Percentiles rank a stretch among this genome's conserved stretches.
These are phyloP conservation scores for Pammene aurita DNA, from an alignment of 2,888 invertebrate genomes.

Conservation along the genomic window DNA sequence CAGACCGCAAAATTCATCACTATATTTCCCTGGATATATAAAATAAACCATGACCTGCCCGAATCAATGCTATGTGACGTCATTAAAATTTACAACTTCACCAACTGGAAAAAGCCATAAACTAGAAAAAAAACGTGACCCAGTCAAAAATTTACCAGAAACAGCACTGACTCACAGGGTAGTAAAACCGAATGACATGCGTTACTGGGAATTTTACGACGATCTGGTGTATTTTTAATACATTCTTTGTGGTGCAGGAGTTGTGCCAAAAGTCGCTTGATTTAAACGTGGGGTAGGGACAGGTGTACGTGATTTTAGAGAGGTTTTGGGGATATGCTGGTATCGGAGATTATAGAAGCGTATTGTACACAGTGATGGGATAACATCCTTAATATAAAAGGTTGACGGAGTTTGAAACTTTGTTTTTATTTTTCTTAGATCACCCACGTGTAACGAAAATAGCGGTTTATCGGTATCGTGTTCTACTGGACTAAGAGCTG, in stretches of 20 bases:
- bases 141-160: conserved; percentile 42
- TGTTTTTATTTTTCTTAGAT: no score
- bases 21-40: conserved; percentile 20
- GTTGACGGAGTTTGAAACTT: neutral
- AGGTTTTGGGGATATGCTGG: neutral
- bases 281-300: conserved; percentile 22
- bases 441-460: no score
- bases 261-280: conserved; percentile 29
- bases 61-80: conserved; percentile 25
- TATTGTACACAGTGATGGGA: neutral
- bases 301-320: conserved; percentile 22
- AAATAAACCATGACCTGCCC: conserved; percentile 29
- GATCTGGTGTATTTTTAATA: conserved; percentile 43
- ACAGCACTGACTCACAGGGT: conserved; percentile 30
- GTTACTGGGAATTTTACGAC: conserved; percentile 42
- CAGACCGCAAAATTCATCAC: conserved; percentile 7
- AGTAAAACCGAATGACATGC: conserved; percentile 41
- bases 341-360: neutral
- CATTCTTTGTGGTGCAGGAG: conserved; percentile 37
- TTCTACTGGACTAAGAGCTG: no score
- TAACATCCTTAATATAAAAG: neutral
- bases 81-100: conserved; percentile 35
- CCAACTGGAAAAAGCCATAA: conserved; percentile 30
- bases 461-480: no score
- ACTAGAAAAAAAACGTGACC: conserved; percentile 40